Base-by-base conservation (phyloP, 2,888 invertebrate species). In the Drosophila nr. medialis region DNA sequence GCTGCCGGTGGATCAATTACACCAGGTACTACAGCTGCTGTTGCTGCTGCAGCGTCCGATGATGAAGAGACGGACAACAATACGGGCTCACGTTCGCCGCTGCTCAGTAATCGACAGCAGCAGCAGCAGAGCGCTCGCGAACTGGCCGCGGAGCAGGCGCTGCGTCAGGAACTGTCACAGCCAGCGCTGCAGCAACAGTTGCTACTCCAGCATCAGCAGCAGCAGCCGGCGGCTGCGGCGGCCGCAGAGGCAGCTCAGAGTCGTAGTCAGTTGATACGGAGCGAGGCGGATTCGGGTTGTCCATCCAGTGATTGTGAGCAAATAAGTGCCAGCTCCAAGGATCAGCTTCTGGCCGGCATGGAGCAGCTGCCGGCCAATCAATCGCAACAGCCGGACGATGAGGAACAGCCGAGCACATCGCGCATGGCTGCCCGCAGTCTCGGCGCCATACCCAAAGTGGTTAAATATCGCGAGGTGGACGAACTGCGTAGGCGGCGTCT, bases 301-400 rank as follows among this genome's bases (percentile, higher is more conserved):
- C 92, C 93, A 7, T 93, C 93, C 8, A 93, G 93, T 76, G 93
- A 93, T 72, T 93, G 93, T 73, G 95, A 96, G 86, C 94, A 95
- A 89, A 94, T 95, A 49, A 96, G 95, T 90, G 95, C 95, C 32
- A 95, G 95, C 86, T 96, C 96, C 18, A 96, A 96, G 93, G 96
- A 96, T 92, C 94, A 95, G 81, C 93, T 96, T 18, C 93, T 96
- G 8, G 77, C 89, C 15, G 93, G 95, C 51, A 82, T 90, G 72
- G 85, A 91, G 83, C 66, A 62, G 15, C 64, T 45, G 32, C 45
- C 38, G 8, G 10, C 54, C 38, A 77, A 74, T 42, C 77, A 54
- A 71, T 73, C 94, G 94, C 92, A 93, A 18, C 54, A 34, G 10
- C 53, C 30, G 13, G 78, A 90, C 0, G 89, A 85, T 10, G 76